These are phyloP conservation scores for Arion vulgaris DNA, from an alignment of 1,140 invertebrate species.

Conservation along the genomic window DNA sequence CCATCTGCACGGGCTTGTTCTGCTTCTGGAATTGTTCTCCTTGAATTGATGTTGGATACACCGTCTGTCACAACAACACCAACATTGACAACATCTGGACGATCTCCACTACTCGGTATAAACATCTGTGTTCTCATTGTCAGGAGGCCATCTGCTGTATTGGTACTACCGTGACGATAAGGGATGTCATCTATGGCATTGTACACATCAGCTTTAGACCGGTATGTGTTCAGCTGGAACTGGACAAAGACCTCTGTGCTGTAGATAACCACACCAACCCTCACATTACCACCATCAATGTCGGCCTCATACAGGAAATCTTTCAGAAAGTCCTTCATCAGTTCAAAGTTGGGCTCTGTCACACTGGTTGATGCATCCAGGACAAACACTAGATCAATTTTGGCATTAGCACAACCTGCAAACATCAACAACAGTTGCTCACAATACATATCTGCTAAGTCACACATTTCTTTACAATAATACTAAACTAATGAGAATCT, in stretches of 20 bases:
- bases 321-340: constrained; percentile 32
- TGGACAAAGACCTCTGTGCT: constrained; percentile 19
- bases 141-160: constrained; percentile 13
- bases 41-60: constrained; percentile 21
- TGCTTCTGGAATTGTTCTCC: constrained; percentile 24
- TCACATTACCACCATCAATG: constrained; percentile 24
- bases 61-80: constrained; percentile 26
- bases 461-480: background rate
- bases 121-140: constrained; percentile 22
- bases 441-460: too few relatives aligned
- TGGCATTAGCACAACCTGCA: constrained; percentile 24
- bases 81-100: constrained; percentile 20
- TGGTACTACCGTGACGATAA: constrained; percentile 18
- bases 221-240: constrained; percentile 14
- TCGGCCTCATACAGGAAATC: constrained; percentile 17
- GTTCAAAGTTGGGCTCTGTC: constrained; percentile 26
- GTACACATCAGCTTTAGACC: constrained; percentile 8
- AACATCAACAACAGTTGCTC: background rate
- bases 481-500: too few relatives aligned
- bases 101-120: constrained; percentile 12
- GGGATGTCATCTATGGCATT: constrained; percentile 25
- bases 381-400: constrained; percentile 22
- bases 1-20: constrained; percentile 18
- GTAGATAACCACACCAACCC: constrained; percentile 21
- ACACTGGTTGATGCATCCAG: constrained; percentile 29